A percentile compares a stretch with the other conserved stretches of the same genome.
Evolutionary conservation across 2,113 vertebrate genomes (phyloP).

Genomic region (Coptodon rendalli): DNA sequence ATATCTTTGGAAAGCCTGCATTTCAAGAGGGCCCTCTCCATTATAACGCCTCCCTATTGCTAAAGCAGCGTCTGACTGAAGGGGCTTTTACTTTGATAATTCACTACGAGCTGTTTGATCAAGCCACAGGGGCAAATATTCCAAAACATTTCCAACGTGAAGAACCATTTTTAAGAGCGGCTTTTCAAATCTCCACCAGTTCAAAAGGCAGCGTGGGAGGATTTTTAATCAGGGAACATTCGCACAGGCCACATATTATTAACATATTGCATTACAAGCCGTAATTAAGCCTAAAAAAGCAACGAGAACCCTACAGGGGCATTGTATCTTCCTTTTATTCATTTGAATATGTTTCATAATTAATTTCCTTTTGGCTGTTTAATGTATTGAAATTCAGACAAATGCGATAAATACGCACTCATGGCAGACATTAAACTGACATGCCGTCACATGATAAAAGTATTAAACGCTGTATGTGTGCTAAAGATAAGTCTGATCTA

Average conservation of each 20-base stretch:
- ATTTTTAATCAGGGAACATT: constrained; percentile 36
- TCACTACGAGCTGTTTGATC: constrained; percentile 44
- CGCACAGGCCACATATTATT: constrained; percentile 41
- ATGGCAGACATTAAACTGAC: background rate
- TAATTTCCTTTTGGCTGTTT: background rate
- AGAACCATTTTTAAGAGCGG: constrained; percentile 10
- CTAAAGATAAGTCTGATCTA: background rate
- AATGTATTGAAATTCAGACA: constrained; percentile 2
- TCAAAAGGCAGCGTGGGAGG: constrained; percentile 58
- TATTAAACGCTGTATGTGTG: background rate
- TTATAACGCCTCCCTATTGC: constrained; percentile 6
- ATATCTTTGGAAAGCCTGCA: constrained; percentile 1
- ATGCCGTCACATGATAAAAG: background rate
- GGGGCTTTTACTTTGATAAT: constrained; percentile 46
- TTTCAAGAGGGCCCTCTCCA: constrained; percentile 20
- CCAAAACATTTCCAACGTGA: constrained; percentile 3
- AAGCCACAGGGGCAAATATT: constrained; percentile 34
- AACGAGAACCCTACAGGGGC: background rate
- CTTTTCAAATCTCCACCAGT: constrained; percentile 31
- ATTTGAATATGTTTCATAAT: constrained; percentile 23
- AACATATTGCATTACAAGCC: constrained; percentile 45
- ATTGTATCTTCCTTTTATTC: background rate
- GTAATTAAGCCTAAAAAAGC: constrained; percentile 48
- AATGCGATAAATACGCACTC: background rate
- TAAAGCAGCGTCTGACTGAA: constrained; percentile 6